A percentile compares a stretch with the other conserved stretches of the same genome.
phyloP scores from a whole-genome alignment of 2,888 invertebrate genomes.

The Ormyrus pomaceus region DNA sequence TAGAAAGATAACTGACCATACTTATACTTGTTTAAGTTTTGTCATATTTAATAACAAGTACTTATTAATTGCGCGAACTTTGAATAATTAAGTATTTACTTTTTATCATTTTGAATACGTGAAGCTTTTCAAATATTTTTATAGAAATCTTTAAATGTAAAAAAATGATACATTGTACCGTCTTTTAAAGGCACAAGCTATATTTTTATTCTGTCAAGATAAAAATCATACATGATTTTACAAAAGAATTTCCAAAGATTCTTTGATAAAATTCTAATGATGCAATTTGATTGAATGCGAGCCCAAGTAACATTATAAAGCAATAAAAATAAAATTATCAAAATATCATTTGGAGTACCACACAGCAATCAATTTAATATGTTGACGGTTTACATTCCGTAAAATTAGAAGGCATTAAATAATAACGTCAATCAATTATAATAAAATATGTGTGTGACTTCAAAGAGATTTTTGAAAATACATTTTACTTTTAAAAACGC shows the following conservation, averaged over 20 bases:
- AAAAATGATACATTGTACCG: conserved; percentile 13
- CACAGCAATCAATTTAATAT: background rate
- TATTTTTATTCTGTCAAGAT: conserved; percentile 32
- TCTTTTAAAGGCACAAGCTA: conserved; percentile 7
- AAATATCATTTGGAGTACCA: conserved; percentile 25
- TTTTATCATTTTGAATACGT: background rate
- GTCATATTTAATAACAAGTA: conserved; percentile 1
- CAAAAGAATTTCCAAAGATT: conserved; percentile 3
- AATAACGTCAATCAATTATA: background rate
- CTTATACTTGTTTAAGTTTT: conserved; percentile 3
- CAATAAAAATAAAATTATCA: conserved; percentile 36
- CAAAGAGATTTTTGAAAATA: conserved; percentile 31
- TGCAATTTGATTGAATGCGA: conserved; percentile 32
- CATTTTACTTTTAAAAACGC: conserved; percentile 27
- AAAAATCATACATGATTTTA: conserved; percentile 34
- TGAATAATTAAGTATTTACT: background rate
- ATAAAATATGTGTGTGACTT: conserved; percentile 18
- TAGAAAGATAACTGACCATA: background rate
- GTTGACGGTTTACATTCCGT: conserved; percentile 22
- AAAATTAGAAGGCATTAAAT: conserved; percentile 2
- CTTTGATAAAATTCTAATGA: background rate
- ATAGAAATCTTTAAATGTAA: background rate
- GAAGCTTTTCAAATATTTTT: background rate
- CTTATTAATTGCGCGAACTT: background rate
- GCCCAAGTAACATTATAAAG: conserved; percentile 29